A percentile compares a stretch with the other conserved stretches of the same genome.
phyloP scores from a whole-genome alignment of 1,140 invertebrate species.

The Drosophila ananassae region DNA sequence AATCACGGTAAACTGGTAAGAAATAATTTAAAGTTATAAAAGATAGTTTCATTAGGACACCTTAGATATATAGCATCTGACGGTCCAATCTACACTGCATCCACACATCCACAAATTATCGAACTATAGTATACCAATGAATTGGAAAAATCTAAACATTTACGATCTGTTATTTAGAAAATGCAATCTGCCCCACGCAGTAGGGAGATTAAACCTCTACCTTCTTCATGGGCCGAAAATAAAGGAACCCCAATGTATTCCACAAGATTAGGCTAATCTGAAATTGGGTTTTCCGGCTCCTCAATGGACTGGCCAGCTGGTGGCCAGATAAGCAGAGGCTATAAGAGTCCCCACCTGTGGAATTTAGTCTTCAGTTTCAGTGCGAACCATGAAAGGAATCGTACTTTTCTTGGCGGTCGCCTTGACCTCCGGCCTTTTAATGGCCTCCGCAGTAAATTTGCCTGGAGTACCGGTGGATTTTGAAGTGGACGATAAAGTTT shows the following conservation, averaged over 20 bases:
- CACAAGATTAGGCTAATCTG: constrained; percentile 42
- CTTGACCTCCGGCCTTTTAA: constrained; percentile 27
- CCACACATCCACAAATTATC: too few relatives aligned
- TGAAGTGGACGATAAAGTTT: constrained; percentile 51
- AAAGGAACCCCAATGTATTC: constrained; percentile 1
- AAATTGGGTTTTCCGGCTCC: constrained; percentile 2
- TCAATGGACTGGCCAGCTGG: constrained; percentile 29
- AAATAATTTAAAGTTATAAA: too few relatives aligned
- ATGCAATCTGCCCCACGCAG: constrained; percentile 34
- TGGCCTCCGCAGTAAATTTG: constrained; percentile 57
- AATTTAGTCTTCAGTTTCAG: constrained; percentile 28
- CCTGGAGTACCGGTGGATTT: constrained; percentile 70
- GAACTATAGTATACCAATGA: too few relatives aligned
- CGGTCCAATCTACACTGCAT: too few relatives aligned
- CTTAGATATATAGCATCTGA: too few relatives aligned
- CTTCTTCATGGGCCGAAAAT: constrained; percentile 12
- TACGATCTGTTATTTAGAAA: constrained; percentile 9
- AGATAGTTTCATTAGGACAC: too few relatives aligned
- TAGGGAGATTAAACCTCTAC: constrained; percentile 29
- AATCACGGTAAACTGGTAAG: too few relatives aligned
- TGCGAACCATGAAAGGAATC: constrained; percentile 53
- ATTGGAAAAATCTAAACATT: constrained; percentile 1
- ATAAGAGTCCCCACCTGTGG: constrained; percentile 50
- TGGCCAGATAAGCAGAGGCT: constrained; percentile 46
- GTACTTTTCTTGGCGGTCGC: constrained; percentile 32